Evolutionary conservation across 2,797 vertebrate genomes (phyloP), one percentile per base, ranked within the genome.

Genomic region (Thalassophryne amazonica): DNA sequence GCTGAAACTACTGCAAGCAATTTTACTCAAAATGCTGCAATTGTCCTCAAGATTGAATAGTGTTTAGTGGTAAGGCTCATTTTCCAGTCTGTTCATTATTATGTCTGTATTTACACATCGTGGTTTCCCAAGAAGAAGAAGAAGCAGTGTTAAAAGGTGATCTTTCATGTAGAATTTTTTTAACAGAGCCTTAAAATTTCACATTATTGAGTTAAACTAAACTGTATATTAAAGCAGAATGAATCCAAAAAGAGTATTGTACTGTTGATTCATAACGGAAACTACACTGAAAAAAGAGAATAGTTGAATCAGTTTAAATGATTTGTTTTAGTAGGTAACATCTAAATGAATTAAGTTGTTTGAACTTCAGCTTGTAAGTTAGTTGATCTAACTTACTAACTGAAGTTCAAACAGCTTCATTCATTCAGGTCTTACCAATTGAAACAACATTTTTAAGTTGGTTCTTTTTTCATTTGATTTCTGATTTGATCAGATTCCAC

Each of bases 1-100:
- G 27, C 64, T 28, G 30, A 43, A 35, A 76, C 39, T 72, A 64
- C 67, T 69, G 54, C 69, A 56, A 78, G 88, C 89, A 91, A 91
- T 91, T 92, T 91, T 84, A 84, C 78, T 88, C 84, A 91, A 92
- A 92, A 91, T 52, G 89, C 85, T 85, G 90, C 90, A 92, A 92
- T 91, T 92, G 90, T 91, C 82, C 82, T 76, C 35, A 80, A 91
- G 86, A 90, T 89, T 86, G 89, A 91, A 88, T 84, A 88, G 85
- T 57, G 72, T 72, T 83, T 86, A 76, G 84, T 69, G 22, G 73
- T 77, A 73, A 78, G 52, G 40, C 86, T 88, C 85, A 87, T 90
- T 90, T 89, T 88, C 76, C 74, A 83, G 78, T 82, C 85, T 84
- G 86, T 87, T 92, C 88, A 91, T 92, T 91, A 91, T 89, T 86